Conservation (phyloP, 30 jellyfish, hydroid and myxozoan species). For the Pelagia noctiluca region DNA sequence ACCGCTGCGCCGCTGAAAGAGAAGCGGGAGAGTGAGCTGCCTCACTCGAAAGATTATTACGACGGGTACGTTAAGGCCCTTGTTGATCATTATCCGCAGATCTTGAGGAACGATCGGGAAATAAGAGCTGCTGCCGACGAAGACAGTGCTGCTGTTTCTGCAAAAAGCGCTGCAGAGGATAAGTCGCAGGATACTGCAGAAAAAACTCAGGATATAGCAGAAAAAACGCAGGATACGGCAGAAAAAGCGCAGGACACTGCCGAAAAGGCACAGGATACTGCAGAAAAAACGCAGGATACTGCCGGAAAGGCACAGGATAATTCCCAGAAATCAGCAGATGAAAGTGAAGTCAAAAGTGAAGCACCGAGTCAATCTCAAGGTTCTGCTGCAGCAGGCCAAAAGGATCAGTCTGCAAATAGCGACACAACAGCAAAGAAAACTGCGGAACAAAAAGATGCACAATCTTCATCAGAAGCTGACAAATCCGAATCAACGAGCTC, state of each 20-base stretch:
- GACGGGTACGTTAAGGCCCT: conserved; percentile 96
- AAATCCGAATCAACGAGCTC: no score
- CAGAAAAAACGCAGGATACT: no score
- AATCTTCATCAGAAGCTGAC: no score
- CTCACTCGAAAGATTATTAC: conserved; percentile 92
- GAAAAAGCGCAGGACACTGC: conserved; percentile 4
- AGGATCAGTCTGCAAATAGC: no score
- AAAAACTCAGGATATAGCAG: no score
- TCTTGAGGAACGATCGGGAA: conserved; percentile 78
- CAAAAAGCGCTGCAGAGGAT: conserved; percentile 12
- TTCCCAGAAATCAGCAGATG: not conserved
- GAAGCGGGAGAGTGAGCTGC: conserved; percentile 68
- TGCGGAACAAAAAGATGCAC: no score
- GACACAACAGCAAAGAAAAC: no score
- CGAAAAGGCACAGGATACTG: conserved; percentile 12
- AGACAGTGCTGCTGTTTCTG: no score
- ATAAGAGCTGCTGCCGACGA: conserved; percentile 76
- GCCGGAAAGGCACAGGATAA: no score
- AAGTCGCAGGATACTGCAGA: conserved; percentile 7
- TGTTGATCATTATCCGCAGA: conserved; percentile 91
- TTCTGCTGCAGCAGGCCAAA: no score
- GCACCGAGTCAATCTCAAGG: no score
- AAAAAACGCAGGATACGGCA: no score
- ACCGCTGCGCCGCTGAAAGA: conserved; percentile 47
- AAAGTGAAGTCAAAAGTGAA: conserved; percentile 2